Percentiles rank a stretch among this genome's conserved stretches.
Conservation (phyloP, 1,140 invertebrate genomes). For the Thaumetopoea pityocampa region DNA sequence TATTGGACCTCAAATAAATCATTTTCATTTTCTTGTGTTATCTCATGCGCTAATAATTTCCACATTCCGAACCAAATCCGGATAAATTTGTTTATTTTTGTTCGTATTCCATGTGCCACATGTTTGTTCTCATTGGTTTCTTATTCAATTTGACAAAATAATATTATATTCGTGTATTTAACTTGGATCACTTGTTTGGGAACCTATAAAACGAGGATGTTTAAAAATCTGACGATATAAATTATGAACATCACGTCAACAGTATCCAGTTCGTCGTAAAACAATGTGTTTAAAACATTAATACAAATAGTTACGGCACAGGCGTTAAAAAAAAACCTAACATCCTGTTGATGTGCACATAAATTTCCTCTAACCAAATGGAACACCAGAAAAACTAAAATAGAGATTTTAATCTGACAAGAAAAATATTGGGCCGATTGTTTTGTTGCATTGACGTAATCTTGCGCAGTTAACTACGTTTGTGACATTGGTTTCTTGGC, state of each 20-base stretch:
- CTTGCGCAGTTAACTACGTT: constrained; percentile 18
- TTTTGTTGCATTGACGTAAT: constrained; percentile 38
- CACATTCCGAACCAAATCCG: too few species aligned
- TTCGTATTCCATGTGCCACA: too few species aligned
- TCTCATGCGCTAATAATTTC: too few species aligned
- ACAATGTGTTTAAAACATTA: constrained; percentile 21
- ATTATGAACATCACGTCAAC: constrained; percentile 17
- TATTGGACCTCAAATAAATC: too few species aligned
- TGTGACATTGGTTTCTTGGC: constrained; percentile 32
- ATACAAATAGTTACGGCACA: constrained; percentile 6
- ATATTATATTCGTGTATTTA: too few species aligned
- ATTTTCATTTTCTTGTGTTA: too few species aligned
- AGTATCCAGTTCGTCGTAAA: constrained; percentile 22
- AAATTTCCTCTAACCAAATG: constrained; percentile 13
- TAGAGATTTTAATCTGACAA: constrained; percentile 25
- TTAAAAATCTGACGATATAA: constrained; percentile 7
- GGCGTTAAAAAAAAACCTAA: constrained; percentile 28
- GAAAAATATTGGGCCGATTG: constrained; percentile 14
- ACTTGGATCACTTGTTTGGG: too few species aligned
- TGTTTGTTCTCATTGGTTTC: too few species aligned
- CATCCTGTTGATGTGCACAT: constrained; percentile 25
- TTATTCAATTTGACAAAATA: too few species aligned
- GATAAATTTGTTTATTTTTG: too few species aligned
- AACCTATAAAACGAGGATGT: too few species aligned
- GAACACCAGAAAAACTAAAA: constrained; percentile 24